Evolutionary conservation across 2,113 vertebrate species (phyloP).

Genomic region (Psittacara wagleri): DNA sequence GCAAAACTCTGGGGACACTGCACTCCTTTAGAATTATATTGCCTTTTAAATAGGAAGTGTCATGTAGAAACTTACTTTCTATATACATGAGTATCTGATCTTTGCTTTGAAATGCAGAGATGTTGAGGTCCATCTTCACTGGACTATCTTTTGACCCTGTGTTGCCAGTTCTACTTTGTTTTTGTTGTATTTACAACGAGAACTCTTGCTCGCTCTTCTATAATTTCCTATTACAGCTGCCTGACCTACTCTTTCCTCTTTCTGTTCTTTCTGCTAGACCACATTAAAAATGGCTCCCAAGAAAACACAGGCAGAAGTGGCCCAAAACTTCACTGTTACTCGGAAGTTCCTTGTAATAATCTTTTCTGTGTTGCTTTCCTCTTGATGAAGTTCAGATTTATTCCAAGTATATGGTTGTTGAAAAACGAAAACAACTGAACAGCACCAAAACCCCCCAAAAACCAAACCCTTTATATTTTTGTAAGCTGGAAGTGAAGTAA

Average conservation of each 20-base stretch:
- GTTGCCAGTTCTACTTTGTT: neutral
- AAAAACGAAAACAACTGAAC: neutral
- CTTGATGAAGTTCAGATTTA: neutral
- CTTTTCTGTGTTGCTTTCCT: neutral
- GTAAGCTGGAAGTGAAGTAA: neutral
- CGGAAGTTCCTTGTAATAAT: neutral
- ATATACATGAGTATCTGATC: rapidly evolving
- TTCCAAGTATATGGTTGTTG: neutral
- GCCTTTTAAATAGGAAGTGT: neutral
- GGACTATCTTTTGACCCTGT: neutral
- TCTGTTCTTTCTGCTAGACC: neutral
- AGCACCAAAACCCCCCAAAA: neutral
- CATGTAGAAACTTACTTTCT: neutral
- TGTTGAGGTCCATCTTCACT: neutral
- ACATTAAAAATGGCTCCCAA: neutral
- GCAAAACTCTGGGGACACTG: neutral
- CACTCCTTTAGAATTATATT: neutral
- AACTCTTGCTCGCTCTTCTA: neutral
- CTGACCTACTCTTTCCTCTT: neutral
- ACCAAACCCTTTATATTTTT: neutral
- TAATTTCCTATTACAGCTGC: neutral
- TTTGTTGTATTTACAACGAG: neutral
- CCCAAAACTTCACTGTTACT: neutral
- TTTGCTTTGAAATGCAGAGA: neutral
- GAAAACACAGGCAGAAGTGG: neutral